A percentile compares a stretch with the other conserved stretches of the same genome.
phyloP scores from a whole-genome alignment of 2,797 vertebrate genomes.

The Odontamblyopus rebecca region DNA sequence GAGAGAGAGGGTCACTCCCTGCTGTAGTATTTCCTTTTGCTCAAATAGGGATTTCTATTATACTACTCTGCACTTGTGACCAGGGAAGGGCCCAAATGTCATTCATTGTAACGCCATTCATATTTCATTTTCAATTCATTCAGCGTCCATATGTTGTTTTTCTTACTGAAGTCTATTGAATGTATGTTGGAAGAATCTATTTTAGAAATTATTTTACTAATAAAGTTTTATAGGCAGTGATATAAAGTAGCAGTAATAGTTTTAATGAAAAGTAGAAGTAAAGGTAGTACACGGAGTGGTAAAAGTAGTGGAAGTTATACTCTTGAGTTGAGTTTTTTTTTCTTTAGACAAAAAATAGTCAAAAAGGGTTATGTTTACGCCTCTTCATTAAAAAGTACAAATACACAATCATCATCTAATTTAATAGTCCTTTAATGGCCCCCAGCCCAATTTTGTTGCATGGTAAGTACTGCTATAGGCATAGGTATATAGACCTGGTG shows the following conservation, averaged over 20 bases:
- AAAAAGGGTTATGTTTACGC: too few relatives aligned
- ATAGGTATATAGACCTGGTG: neutral
- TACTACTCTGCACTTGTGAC: slow-evolving; percentile 22
- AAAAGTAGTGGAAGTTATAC: too few relatives aligned
- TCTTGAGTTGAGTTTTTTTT: too few relatives aligned
- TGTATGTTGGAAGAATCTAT: neutral
- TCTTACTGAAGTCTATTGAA: neutral
- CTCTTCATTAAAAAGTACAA: too few relatives aligned
- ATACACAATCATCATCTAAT: too few relatives aligned
- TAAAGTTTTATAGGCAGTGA: neutral
- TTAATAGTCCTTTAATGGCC: too few relatives aligned
- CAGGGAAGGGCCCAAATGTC: slow-evolving; percentile 5
- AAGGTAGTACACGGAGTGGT: neutral
- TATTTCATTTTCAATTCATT: slow-evolving; percentile 3
- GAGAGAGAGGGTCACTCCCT: slow-evolving; percentile 65
- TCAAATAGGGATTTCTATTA: slow-evolving; percentile 63
- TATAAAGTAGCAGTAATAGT: neutral
- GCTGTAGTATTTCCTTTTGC: slow-evolving; percentile 65
- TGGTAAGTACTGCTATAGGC: neutral
- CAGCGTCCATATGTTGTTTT: neutral
- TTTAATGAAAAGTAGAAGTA: neutral
- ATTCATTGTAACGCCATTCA: slow-evolving; percentile 2
- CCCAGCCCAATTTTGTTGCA: too few relatives aligned
- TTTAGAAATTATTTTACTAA: neutral
- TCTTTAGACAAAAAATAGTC: too few relatives aligned